Base-by-base conservation (phyloP, 2,113 vertebrate species). In the Hydropotes inermis region DNA sequence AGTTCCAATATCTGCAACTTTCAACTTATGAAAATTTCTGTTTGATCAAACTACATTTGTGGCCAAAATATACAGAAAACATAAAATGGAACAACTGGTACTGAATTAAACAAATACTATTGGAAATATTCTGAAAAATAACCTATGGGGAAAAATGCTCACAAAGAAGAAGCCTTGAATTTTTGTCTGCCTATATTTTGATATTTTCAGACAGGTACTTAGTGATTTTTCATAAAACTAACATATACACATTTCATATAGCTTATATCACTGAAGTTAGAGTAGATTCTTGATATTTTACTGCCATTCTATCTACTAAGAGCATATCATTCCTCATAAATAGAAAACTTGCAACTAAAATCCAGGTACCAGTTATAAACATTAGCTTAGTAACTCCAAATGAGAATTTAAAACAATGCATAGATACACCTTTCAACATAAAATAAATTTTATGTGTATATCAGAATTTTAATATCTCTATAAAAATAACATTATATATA, bases 1-100 rank as follows among this genome's bases (percentile, higher is more conserved):
- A 43, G 64, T 93, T 58, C 4, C 33, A 64, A 50, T 86, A 85
- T 33, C 64, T 95, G n/a, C 9, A 70, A 82, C 33, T 74, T 95
- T 76, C 74, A 93, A 54, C 10, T 86, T 89, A 60, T 85, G 7
- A 90, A 95, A 84, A 36, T 85, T 96, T 97, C 85, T 95, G 82
- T 94, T 94, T 91, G 76, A 60, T 95, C 78, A 94, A 64, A 67
- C 9, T 64, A 76, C 6, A 10, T 54, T 45, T 85, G 6, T 61
- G 12, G 0, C 6, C 17, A 61, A 92, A 94, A 54, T 17, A 87
- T 25, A 67, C 16, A 83, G 5, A 81, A 21, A 97, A 52, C 9
- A 57, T 50, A 47, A 25, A 85, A 76, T 89, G n/a, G 19, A 95
- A 76, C 6, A 79, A 82, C 2, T 76, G 2, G 36, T 52, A 27